Evolutionary conservation across 2,888 invertebrate genomes (phyloP).

Genomic region (Thalpophila matura): DNA sequence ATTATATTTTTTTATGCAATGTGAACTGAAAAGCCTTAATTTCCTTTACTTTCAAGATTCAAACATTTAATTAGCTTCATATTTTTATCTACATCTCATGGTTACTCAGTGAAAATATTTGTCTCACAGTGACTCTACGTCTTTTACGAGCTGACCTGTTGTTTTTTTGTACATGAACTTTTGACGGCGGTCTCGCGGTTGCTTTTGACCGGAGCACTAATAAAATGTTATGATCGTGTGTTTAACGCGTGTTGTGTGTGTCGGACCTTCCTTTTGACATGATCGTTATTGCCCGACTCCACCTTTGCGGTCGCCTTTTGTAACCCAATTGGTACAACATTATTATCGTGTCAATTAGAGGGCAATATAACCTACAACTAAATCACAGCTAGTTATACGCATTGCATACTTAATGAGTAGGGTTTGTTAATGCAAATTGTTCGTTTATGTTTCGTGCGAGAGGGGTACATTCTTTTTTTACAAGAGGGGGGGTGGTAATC

Average conservation of each 20-base stretch:
- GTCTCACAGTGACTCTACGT: slow-evolving; percentile 84
- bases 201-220: slow-evolving; percentile 90
- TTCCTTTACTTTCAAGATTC: slow-evolving; percentile 45
- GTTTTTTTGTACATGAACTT: slow-evolving; percentile 87
- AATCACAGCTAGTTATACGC: slow-evolving; percentile 81
- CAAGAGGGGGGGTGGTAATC: slow-evolving; percentile 83
- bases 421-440: slow-evolving; percentile 76
- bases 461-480: slow-evolving; percentile 72
- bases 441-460: slow-evolving; percentile 59
- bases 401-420: slow-evolving; percentile 66
- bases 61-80: slow-evolving; percentile 60
- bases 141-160: slow-evolving; percentile 89
- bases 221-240: slow-evolving; percentile 91
- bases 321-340: slow-evolving; percentile 86
- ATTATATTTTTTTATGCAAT: slow-evolving; percentile 4
- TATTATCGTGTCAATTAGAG: slow-evolving; percentile 89
- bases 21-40: slow-evolving; percentile 13
- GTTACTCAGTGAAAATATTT: slow-evolving; percentile 76
- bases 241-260: slow-evolving; percentile 89
- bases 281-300: slow-evolving; percentile 87
- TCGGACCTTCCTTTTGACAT: slow-evolving; percentile 90
- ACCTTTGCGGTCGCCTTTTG: slow-evolving; percentile 88
- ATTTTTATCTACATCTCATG: slow-evolving; percentile 71
- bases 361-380: slow-evolving; percentile 83
- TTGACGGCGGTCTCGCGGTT: slow-evolving; percentile 88